phyloP scores from a whole-genome alignment of 2,797 vertebrate genomes.

The Halcyon chelicuti region DNA sequence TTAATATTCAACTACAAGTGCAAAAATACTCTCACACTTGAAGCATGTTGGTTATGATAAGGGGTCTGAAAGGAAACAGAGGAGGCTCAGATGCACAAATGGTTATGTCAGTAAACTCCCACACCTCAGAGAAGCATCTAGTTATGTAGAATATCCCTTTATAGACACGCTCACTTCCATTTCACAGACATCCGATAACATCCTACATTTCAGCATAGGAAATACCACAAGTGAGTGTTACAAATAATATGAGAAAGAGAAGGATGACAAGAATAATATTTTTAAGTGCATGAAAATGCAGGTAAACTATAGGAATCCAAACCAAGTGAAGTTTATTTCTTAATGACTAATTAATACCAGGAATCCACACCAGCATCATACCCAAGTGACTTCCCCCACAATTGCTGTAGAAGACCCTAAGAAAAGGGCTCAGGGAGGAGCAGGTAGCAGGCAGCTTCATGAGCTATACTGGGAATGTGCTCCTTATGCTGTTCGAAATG shows the following conservation, averaged over 20 bases:
- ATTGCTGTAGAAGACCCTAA: background rate
- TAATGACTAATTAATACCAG: background rate
- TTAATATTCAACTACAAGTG: background rate
- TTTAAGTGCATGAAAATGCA: background rate
- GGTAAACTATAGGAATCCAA: background rate
- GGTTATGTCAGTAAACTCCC: constrained; percentile 11
- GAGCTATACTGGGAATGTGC: background rate
- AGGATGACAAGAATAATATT: background rate
- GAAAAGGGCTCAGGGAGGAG: background rate
- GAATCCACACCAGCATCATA: background rate
- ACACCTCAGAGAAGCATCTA: constrained; percentile 14
- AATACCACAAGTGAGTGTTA: constrained; percentile 1
- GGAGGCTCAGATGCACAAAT: background rate
- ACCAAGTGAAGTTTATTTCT: background rate
- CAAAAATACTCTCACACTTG: background rate
- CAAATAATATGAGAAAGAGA: constrained; percentile 14
- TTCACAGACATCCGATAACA: constrained; percentile 27
- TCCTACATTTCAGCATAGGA: constrained; percentile 26
- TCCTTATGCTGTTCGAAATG: background rate
- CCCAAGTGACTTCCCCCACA: background rate
- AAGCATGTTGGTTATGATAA: background rate
- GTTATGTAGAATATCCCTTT: constrained; percentile 35
- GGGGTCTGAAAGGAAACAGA: background rate
- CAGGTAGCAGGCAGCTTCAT: background rate
- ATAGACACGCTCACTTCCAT: background rate